These are phyloP conservation scores for Thymelicus acteon DNA, from an alignment of 2,888 invertebrate genomes.

Conservation along the genomic window DNA sequence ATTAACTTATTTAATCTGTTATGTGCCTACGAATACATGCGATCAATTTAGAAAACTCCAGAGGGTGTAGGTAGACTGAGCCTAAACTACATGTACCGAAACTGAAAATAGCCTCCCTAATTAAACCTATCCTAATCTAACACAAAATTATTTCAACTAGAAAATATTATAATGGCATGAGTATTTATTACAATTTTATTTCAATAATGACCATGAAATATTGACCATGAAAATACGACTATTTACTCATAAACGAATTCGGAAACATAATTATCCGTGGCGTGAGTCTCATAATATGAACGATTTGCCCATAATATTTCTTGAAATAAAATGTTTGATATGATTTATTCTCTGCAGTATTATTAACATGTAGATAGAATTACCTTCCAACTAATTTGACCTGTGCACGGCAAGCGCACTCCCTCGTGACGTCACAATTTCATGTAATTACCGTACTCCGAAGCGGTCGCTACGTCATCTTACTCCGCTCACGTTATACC, in stretches of 20 bases:
- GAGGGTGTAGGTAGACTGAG: background rate
- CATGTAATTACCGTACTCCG: slow-evolving; percentile 70
- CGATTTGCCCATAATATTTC: background rate
- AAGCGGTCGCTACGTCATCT: slow-evolving; percentile 50
- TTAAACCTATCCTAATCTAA: background rate
- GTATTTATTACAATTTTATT: no score
- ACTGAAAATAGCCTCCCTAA: background rate
- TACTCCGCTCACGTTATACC: slow-evolving; percentile 45
- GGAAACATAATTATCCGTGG: no score
- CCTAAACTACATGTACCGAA: background rate
- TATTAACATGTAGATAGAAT: slow-evolving; percentile 42
- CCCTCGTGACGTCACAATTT: slow-evolving; percentile 70
- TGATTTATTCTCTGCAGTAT: slow-evolving; percentile 43
- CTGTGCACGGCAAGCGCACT: slow-evolving; percentile 52
- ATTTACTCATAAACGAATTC: no score
- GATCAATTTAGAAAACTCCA: background rate
- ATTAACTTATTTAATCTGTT: slow-evolving; percentile 54
- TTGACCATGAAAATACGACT: no score
- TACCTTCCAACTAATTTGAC: slow-evolving; percentile 58
- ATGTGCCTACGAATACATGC: no score
- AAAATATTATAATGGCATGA: background rate
- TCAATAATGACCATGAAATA: no score
- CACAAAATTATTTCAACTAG: background rate
- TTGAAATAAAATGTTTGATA: background rate
- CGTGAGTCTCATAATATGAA: no score